phyloP scores from a whole-genome alignment of 2,888 invertebrate species.

The Ophioninae sp. region DNA sequence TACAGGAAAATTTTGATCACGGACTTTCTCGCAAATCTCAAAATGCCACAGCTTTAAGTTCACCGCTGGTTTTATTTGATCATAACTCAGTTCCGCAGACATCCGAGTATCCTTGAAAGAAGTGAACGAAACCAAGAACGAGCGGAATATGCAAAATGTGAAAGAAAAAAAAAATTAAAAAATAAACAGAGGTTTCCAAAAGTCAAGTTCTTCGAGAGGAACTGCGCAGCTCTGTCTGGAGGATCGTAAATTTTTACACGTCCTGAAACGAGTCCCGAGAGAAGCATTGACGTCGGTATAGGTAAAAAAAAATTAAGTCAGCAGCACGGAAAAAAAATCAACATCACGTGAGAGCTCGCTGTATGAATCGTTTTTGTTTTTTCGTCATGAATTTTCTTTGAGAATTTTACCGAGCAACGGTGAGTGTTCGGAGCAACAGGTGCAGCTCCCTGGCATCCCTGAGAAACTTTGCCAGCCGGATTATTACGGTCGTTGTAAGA shows the following conservation, averaged over 20 bases:
- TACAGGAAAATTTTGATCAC: neutral
- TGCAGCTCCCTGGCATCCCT: slow-evolving; percentile 20
- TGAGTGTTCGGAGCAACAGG: slow-evolving; percentile 39
- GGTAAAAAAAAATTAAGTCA: neutral
- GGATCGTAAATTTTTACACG: neutral
- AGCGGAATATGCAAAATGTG: neutral
- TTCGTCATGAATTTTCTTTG: neutral
- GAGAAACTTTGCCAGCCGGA: slow-evolving; percentile 50
- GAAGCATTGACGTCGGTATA: neutral
- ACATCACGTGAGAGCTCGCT: neutral
- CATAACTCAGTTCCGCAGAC: neutral
- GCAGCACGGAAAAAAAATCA: neutral
- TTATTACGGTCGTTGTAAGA: slow-evolving; percentile 51
- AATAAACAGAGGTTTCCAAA: neutral
- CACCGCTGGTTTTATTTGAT: neutral
- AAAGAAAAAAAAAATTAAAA: neutral
- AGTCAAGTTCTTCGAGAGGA: neutral
- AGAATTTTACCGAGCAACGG: slow-evolving; percentile 50
- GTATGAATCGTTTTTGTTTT: neutral
- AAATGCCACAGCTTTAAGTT: neutral
- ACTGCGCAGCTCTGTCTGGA: neutral
- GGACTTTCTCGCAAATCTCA: neutral
- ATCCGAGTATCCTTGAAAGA: neutral
- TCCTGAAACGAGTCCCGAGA: neutral
- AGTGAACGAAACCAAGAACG: neutral